Conservation (phyloP, 1,140 invertebrate genomes). For the Neelides sp. region DNA sequence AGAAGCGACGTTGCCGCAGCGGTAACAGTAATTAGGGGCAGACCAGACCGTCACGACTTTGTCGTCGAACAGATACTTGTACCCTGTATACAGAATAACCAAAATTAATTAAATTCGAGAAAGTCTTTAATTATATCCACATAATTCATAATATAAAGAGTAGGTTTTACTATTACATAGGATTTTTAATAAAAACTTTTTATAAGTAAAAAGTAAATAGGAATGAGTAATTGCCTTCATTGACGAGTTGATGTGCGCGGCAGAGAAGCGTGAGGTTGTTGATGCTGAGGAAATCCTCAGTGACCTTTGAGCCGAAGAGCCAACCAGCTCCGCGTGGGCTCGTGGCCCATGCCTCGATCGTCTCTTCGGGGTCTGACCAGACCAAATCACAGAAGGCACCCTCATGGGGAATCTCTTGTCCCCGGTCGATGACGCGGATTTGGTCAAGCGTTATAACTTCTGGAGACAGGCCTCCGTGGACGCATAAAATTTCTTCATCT, state of each 20-base stretch:
- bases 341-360: conserved; percentile 71
- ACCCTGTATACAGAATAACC: conserved; percentile 62
- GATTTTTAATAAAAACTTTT: too few relatives aligned
- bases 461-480: conserved; percentile 90
- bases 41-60: conserved; percentile 94
- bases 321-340: conserved; percentile 89
- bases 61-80: conserved; percentile 91
- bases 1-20: conserved; percentile 85
- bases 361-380: conserved; percentile 92
- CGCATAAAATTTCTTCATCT: conserved; percentile 90
- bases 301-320: conserved; percentile 72
- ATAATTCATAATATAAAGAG: background rate
- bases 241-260: conserved; percentile 90
- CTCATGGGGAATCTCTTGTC: conserved; percentile 96
- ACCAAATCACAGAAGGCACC: conserved; percentile 78
- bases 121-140: background rate
- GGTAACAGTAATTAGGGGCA: conserved; percentile 91
- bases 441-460: conserved; percentile 83
- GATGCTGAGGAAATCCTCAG: conserved; percentile 82
- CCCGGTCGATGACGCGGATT: conserved; percentile 84
- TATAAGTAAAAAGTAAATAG: too few relatives aligned
- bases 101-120: conserved; percentile 1
- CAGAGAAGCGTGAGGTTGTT: conserved; percentile 84
- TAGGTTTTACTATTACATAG: background rate
- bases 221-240: conserved; percentile 60